Base-by-base conservation (phyloP, 2,888 invertebrate genomes). In the Icerya purchasi region DNA sequence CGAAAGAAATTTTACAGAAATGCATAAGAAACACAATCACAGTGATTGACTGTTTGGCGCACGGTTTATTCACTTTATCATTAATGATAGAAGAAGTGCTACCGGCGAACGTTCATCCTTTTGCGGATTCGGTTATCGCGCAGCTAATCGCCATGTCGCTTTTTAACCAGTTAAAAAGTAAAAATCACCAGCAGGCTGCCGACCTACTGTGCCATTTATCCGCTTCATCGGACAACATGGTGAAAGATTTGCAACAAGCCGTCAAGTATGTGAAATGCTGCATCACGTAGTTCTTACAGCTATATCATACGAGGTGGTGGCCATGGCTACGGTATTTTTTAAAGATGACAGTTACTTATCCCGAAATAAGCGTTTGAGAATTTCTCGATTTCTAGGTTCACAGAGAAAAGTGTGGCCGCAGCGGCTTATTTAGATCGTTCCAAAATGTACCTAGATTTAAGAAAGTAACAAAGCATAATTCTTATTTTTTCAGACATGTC, bases 171-270 rank as follows among this genome's bases (percentile, higher is more conserved):
- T 59, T 66, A 23, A 56, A 56, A 10, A 62, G 62, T 5, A 56
- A 56, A 10, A 62, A 63, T 5, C 83, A 84, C 1, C 75, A 81
- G n/a, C 81, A 20, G 0, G 71, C 85, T 5, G 83, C 84, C 0
- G 87, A 88, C 70, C 82, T 84, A 0, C 74, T 87, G 18, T 87
- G 87, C 68, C 82, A 80, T 22, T 79, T 87, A 8, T n/a, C n/a
- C n/a, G n/a, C n/a, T n/a, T n/a, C n/a, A n/a, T n/a, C n/a, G n/a
- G n/a, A n/a, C n/a, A n/a, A n/a, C 56, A 86, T 86, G 68, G 85
- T 85, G 66, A 83, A 84, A 62, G 80, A 85, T 68, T 81, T 87
- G 55, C 76, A 80, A 14, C 72, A 77, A 50, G 77, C 86, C 50
- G 70, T 84, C 18, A 72, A 74, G 14, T 61, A 64, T 24, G 63